Evolutionary conservation across 2,113 vertebrate genomes (phyloP), one percentile per base, ranked within the genome.

Genomic region (Seriola rivoliana): DNA sequence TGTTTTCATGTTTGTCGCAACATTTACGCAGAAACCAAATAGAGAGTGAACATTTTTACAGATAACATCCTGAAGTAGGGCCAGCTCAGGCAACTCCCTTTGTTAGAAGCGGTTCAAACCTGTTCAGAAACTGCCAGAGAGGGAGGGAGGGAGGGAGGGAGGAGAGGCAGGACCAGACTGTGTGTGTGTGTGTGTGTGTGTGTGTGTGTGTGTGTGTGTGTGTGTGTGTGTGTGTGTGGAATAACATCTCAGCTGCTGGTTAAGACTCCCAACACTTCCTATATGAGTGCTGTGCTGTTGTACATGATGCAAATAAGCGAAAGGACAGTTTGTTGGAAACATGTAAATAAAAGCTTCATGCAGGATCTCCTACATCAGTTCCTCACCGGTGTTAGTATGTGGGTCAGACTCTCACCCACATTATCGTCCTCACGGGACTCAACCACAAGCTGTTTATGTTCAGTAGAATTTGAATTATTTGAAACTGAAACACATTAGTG

Each of bases 61-160:
- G 71, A 78, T 85, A 62, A 81, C 65, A 85, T 87, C 77, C 66
- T 84, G 52, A 78, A 84, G 80, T 16, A 52, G 64, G 1, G 93
- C 95, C 91, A 93, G 92, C 93, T 91, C 96, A 97, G 96, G 96
- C 97, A 96, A 95, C 97, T 97, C 96, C 96, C 97, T 98, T 99
- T 99, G 97, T 98, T 97, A 94, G 96, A 99, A 98, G 97, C 97
- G 98, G 97, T 98, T 99, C 96, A 97, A 99, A 98, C 98, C 97
- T 98, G 97, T 98, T 99, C 97, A 91, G 95, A 96, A 96, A 97
- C 96, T 95, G 95, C 96, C 93, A 95, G 94, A 91, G 85, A 80
- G 75, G 88, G 88, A 88, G 93, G 83, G 93, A 84, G 69, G 74
- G n/a, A n/a, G n/a, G n/a, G 36, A 91, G 94, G 94, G 81, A 32